Evolutionary conservation across 2,888 invertebrate genomes (phyloP), one percentile per base, ranked within the genome.

Genomic region (Selenia dentaria): DNA sequence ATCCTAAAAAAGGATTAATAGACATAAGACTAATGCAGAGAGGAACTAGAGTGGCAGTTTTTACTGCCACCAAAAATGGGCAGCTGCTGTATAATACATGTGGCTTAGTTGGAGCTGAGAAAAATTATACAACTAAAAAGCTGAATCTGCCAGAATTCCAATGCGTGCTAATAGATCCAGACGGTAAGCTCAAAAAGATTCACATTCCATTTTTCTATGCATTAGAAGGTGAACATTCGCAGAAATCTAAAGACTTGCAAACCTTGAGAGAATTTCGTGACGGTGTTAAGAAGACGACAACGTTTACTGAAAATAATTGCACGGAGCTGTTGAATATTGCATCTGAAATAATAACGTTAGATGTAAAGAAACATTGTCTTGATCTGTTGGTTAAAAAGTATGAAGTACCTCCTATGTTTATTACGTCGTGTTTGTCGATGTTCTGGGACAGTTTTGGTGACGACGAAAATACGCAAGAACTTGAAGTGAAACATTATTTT

Each of bases 21-120:
- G 99, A 99, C 82, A 96, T 99, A 45, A 98, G 99, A 94, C 92
- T 96, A 2, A 93, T 97, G 68, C 97, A 97, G 73, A 94, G 96
- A 72, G 98, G 99, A 0, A 95, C 95, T 6, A 94, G 97, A 80
- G 95, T 99, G 4, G 96, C 97, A 8, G 96, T 97, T 0, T 99
- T 98, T 76, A 95, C 95, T 31, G 97, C 98, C 0, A 95, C 96
- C 31, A 98, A 96, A 79, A 93, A 94, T 72, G 97, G 96, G 18
- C 93, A 94, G 67, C 87, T 97, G 13, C 70, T 97, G 2, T 96
- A 96, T 71, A 94, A 95, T 33, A 94, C 94, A 50, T 95, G 97
- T 72, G 95, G 96, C 6, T 87, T 97, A 43, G 92, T 97, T 74
- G 97, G 97, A 1, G 91, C 95, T 13, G 87, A 87, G 25, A 87